phyloP scores from a whole-genome alignment of 1,140 invertebrate genomes.

The Phymorhynchus buccinoides region DNA sequence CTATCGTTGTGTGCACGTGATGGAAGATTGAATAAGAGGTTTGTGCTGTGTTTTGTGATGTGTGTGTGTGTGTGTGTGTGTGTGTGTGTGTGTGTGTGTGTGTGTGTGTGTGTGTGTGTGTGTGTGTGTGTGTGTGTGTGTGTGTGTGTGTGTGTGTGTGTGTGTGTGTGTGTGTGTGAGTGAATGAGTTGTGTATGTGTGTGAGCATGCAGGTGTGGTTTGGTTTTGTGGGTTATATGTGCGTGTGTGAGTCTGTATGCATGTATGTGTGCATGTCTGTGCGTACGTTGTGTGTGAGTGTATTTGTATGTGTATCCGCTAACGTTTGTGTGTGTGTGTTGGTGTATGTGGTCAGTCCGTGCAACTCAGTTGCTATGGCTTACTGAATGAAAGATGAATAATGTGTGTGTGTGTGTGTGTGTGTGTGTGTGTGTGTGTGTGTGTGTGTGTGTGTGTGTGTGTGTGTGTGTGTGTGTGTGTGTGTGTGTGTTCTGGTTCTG shows the following conservation, averaged over 20 bases:
- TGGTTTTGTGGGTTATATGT: too few species aligned
- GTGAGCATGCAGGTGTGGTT: not conserved
- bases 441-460: slow-evolving; percentile 13
- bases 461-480: not conserved
- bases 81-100: slow-evolving; percentile 9
- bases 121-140: slow-evolving; percentile 13
- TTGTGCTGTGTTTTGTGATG: too few species aligned
- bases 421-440: slow-evolving; percentile 24
- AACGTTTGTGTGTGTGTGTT: not conserved
- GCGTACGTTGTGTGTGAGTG: not conserved
- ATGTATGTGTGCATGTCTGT: not conserved
- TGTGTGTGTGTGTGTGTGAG: not conserved
- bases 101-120: not conserved
- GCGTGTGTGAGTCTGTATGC: not conserved
- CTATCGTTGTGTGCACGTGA: too few species aligned
- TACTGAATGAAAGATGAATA: not conserved
- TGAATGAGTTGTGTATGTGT: not conserved
- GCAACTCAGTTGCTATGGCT: not conserved
- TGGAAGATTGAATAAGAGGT: too few species aligned
- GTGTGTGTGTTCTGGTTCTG: too few species aligned
- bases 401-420: not conserved
- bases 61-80: too few species aligned
- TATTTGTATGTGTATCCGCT: too few species aligned
- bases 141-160: not conserved
- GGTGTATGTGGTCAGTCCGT: not conserved